Evolutionary conservation across 2,888 invertebrate species (phyloP), one percentile per base, ranked within the genome.

Genomic region (Machimus atricapillus): DNA sequence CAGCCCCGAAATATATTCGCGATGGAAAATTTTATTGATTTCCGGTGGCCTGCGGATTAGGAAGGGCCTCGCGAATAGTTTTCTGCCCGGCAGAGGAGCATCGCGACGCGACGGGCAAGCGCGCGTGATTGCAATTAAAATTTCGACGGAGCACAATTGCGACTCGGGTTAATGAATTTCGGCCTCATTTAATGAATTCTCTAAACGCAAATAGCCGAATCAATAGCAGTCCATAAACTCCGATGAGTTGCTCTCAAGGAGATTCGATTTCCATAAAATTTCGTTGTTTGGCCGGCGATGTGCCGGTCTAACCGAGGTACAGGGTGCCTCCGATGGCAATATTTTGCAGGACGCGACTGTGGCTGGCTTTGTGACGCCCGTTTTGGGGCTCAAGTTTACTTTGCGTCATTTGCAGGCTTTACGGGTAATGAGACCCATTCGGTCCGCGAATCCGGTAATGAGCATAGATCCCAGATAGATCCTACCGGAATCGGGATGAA

Each of bases 141-240:
- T 82, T 82, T 82, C 23, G 58, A 82, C 16, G n/a, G 76, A 23
- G 52, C 6, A 79, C 66, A 82, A 19, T 66, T 82, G 56, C 82
- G 34, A 82, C 58, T 82, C 66, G 82, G 82, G 82, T 82, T 82
- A 82, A 82, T 82, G 82, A 82, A 82, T 82, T 82, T 82, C 23
- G 82, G 56, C 82, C 66, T 58, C 82, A 82, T 82, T 82, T 66
- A 82, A 82, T 82, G 82, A 82, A 82, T 82, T 82, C 66, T 82
- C 82, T 82, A 82, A 82, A 82, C 66, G 82, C 82, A 82, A 82
- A 82, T 82, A 82, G 56, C 58, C 82, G 58, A 66, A 82, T 79
- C 82, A 82, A 82, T 82, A 40, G 82, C 37, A 82, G 66, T 82
- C 66, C 12, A 82, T 82, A 82, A 82, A 58, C 82, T 82, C 66